Evolutionary conservation across 2,113 vertebrate genomes (phyloP).

Genomic region (Trogon surrucura): DNA sequence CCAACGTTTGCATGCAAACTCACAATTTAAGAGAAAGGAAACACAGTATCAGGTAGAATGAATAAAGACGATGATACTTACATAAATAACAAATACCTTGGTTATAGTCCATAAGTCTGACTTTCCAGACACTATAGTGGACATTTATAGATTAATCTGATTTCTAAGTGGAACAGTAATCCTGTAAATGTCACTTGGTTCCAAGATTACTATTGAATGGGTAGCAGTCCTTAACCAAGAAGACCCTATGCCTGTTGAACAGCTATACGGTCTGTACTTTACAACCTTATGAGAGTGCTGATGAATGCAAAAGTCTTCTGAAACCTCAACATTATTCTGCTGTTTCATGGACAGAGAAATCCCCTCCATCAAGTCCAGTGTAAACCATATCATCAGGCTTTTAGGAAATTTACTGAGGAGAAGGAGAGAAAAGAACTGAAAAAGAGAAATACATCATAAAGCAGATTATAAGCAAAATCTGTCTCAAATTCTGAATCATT

Average conservation of each 20-base stretch:
- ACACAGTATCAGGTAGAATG: background rate
- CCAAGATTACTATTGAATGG: background rate
- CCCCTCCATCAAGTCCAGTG: no score
- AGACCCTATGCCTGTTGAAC: background rate
- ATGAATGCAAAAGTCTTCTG: background rate
- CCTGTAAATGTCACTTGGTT: background rate
- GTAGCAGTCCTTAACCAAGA: background rate
- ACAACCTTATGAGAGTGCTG: background rate
- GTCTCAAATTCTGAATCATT: background rate
- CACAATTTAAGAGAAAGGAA: background rate
- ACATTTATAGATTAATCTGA: background rate
- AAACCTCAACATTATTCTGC: background rate
- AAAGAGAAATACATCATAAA: background rate
- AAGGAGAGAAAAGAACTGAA: background rate
- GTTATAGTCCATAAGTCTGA: background rate
- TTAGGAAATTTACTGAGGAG: background rate
- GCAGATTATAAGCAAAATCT: background rate
- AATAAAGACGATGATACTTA: background rate
- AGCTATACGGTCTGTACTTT: background rate
- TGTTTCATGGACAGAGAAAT: background rate
- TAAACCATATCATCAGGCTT: background rate
- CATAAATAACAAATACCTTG: background rate
- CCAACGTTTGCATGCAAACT: background rate
- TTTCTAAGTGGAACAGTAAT: background rate
- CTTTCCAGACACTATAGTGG: background rate